Percentiles rank a stretch among this genome's conserved stretches.
These are phyloP conservation scores for Karalla daura DNA, from an alignment of 2,797 vertebrate genomes.

Conservation along the genomic window DNA sequence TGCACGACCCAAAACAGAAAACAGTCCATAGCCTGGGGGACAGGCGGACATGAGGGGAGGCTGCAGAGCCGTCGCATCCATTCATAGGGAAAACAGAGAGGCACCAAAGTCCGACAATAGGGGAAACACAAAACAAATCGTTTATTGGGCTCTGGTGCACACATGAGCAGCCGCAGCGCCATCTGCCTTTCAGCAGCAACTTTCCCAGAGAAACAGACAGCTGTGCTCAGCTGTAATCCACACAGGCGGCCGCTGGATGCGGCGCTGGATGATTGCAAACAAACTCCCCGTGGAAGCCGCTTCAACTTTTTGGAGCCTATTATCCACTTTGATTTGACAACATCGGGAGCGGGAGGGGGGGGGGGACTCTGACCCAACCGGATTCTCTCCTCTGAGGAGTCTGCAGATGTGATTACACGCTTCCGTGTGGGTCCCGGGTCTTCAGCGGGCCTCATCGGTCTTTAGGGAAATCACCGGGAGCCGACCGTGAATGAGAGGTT, in stretches of 20 bases:
- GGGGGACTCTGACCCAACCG: conserved; percentile 16
- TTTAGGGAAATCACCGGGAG: conserved; percentile 45
- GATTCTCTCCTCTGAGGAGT: conserved; percentile 2
- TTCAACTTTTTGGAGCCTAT: conserved; percentile 29
- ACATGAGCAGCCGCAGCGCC: conserved; percentile 28
- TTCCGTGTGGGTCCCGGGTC: conserved; percentile 6
- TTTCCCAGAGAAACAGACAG: conserved; percentile 46
- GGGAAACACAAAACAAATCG: neutral
- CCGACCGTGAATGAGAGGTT: conserved; percentile 37
- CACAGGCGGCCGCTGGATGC: conserved; percentile 37
- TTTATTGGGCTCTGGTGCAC: conserved; percentile 38
- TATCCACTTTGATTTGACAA: conserved; percentile 19
- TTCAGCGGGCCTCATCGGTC: conserved; percentile 37
- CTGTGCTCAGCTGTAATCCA: conserved; percentile 26
- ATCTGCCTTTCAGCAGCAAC: conserved; percentile 27
- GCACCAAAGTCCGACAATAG: conserved; percentile 1
- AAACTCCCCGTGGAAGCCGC: conserved; percentile 31
- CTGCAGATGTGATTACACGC: conserved; percentile 18
- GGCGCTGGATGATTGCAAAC: conserved; percentile 42
- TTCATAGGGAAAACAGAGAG: conserved; percentile 4
- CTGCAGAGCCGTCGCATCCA: neutral
- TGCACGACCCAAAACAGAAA: conserved; percentile 48
- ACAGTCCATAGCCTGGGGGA: conserved; percentile 25
- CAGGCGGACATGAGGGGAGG: conserved; percentile 20
- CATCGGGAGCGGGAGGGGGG: neutral